These are phyloP conservation scores for Tadarida brasiliensis DNA, from an alignment of 2,797 vertebrate genomes.

Conservation along the genomic window DNA sequence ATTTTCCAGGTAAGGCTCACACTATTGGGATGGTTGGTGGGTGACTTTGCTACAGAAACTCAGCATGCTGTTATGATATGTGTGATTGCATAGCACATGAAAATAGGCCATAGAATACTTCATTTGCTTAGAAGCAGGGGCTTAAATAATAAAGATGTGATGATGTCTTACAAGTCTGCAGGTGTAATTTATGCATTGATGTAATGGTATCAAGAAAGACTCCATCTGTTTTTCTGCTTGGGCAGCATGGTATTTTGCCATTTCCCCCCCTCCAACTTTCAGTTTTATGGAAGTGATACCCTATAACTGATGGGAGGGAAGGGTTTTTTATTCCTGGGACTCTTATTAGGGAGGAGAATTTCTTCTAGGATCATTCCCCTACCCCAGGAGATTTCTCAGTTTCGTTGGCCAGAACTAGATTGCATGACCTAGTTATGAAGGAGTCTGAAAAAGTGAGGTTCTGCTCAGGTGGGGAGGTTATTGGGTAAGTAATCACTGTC, in stretches of 20 bases:
- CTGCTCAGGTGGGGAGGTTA: not conserved
- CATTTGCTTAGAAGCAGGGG: not conserved
- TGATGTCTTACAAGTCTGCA: not conserved
- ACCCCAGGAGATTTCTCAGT: not conserved
- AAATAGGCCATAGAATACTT: not conserved
- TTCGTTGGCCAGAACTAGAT: not conserved
- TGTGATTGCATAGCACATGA: not conserved
- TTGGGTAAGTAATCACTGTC: not conserved
- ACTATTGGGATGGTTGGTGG: not conserved
- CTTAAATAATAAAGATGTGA: not conserved
- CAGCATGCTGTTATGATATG: not conserved
- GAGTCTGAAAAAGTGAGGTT: not conserved
- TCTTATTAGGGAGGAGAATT: not conserved
- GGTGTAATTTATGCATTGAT: not conserved
- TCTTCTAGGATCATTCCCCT: not conserved
- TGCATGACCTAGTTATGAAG: not conserved
- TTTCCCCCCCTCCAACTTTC: not conserved
- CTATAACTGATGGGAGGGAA: not conserved
- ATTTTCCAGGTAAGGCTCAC: not conserved
- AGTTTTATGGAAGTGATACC: not conserved
- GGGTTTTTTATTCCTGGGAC: not conserved
- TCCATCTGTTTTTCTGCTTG: not conserved
- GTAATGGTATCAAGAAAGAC: not conserved
- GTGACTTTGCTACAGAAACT: not conserved
- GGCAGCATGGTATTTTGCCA: not conserved